Evolutionary conservation across 1,140 invertebrate species (phyloP), one percentile per base, ranked within the genome.

Genomic region (Melanaphis sacchari): DNA sequence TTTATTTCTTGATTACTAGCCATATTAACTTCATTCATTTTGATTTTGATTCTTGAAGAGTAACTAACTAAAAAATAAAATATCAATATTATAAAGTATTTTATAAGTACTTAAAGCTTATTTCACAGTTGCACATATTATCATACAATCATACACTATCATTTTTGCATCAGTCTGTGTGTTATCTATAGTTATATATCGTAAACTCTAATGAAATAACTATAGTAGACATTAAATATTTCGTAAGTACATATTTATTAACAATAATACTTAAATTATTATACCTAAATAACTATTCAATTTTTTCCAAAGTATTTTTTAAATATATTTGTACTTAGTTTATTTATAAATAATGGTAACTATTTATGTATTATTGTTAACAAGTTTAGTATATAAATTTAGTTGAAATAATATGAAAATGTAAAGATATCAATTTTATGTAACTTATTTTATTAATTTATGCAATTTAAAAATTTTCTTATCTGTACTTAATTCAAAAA

Each of bases 11-110:
- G 26, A 49, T 82, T 82, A 49, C 49, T n/a, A 5, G 18, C 36
- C 41, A 87, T 87, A 76, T n/a, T 76, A 24, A 52, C 36, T 49
- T 89, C 36, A 18, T 90, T 90, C 52, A 66, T 90, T 59, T 90
- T 90, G 38, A 66, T 90, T 41, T 41, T 31, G 41, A 41, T 59
- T 90, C 54, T 90, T 89, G n/a, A 38, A 1, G 1, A 36, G 21
- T n/a, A 36, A 21, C 15, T 87, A 46, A 54, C 49, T 89, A 54
- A 84, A 85, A 26, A 85, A 85, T 76, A 76, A 41, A 40, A 85
- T 26, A 85, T 26, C 38, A 85, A 85, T 9, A 41, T 41, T 40
- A 40, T 18, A 40, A 40, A 41, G 11, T 40, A 85, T 41, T 76
- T 66, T 6, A 18, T 18, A 76, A n/a, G 4, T 76, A 76, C 15